Conservation (phyloP, 2,113 vertebrate species). For the Emydura subglobosa region DNA sequence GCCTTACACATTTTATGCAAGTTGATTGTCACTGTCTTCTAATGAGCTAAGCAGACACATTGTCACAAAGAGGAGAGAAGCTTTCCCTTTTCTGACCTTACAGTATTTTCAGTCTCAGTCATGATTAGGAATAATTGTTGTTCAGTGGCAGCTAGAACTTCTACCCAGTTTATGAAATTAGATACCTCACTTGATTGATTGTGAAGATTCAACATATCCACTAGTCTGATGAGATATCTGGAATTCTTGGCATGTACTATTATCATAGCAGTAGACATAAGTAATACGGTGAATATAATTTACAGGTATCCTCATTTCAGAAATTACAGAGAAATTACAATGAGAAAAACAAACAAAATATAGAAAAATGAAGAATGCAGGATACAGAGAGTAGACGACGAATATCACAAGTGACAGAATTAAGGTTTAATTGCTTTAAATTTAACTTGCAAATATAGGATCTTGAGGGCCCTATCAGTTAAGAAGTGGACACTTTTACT, state of each 20-base stretch:
- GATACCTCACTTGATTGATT: not conserved
- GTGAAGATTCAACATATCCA: not conserved
- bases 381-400: not conserved
- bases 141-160: conserved; percentile 17
- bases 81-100: not conserved
- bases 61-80: not conserved
- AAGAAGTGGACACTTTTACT: not conserved
- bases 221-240: conserved; percentile 26
- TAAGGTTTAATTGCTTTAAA: not conserved
- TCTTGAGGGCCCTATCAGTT: not conserved
- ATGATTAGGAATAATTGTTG: not conserved
- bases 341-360: not conserved
- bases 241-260: not conserved
- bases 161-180: not conserved
- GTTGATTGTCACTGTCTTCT: conserved; percentile 11
- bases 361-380: not conserved
- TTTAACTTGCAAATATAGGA: not conserved
- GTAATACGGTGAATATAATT: not conserved
- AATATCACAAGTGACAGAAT: not conserved
- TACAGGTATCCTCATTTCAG: not conserved
- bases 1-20: conserved; percentile 21
- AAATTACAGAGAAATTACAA: not conserved
- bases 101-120: not conserved
- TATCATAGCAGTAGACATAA: not conserved
- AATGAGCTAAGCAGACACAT: conserved; percentile 4